Conservation (phyloP, 2,888 invertebrate species). For the Taenaris catops region DNA sequence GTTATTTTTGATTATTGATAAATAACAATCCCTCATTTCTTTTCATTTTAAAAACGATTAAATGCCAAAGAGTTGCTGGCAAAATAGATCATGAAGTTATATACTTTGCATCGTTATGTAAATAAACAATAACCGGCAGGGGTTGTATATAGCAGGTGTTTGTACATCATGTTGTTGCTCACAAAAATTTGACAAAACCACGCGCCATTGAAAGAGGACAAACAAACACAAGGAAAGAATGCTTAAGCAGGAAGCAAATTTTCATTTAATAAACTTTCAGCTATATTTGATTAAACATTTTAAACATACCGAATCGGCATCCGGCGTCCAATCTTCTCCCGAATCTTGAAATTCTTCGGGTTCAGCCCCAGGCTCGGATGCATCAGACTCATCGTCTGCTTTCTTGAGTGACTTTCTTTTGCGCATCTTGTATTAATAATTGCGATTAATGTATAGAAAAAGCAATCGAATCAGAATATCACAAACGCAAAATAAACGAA, state of each 20-base stretch:
- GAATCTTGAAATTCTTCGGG: conserved; percentile 78
- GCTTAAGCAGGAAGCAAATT: background rate
- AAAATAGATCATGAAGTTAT: too few species aligned
- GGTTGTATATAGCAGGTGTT: too few species aligned
- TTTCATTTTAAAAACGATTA: too few species aligned
- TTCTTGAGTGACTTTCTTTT: conserved; percentile 72
- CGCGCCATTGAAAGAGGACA: conserved; percentile 23
- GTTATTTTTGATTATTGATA: too few species aligned
- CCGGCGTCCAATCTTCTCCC: conserved; percentile 78
- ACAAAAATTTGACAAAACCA: conserved; percentile 20
- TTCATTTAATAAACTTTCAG: background rate
- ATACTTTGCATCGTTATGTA: too few species aligned
- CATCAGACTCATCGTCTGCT: conserved; percentile 67
- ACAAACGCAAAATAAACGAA: conserved; percentile 21
- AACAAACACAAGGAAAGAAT: conserved; percentile 5
- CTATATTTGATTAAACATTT: background rate
- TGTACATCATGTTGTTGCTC: conserved; percentile 9
- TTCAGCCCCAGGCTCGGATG: conserved; percentile 63
- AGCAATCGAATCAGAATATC: conserved; percentile 13
- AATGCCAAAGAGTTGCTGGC: too few species aligned
- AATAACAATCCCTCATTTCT: too few species aligned
- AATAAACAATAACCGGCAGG: too few species aligned
- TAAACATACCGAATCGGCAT: conserved; percentile 65
- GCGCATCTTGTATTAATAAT: conserved; percentile 45
- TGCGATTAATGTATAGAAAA: conserved; percentile 4